Evolutionary conservation across 2,888 invertebrate genomes (phyloP).

Genomic region (Drosophila affinis): DNA sequence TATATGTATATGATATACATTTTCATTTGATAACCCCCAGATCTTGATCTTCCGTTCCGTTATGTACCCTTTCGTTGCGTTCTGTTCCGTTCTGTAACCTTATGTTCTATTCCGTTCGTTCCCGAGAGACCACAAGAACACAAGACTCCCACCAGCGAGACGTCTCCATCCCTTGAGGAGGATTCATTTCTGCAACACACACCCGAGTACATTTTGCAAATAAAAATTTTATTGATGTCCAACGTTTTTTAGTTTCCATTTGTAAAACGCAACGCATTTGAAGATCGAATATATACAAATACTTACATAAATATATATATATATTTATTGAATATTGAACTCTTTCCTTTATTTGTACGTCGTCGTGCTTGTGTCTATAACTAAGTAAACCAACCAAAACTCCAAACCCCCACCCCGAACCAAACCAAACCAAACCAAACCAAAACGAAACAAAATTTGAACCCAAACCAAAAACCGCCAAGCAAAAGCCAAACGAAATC

Average conservation of each 20-base stretch:
- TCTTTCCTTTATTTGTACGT: constrained; percentile 70
- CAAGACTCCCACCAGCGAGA: constrained; percentile 7
- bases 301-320: constrained; percentile 49
- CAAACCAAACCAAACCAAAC: constrained; percentile 8
- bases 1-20: background rate
- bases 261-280: constrained; percentile 70
- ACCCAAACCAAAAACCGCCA: background rate
- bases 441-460: background rate
- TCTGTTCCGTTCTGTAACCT: background rate
- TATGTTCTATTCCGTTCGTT: background rate
- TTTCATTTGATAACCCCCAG: background rate
- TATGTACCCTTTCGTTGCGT: constrained; percentile 1
- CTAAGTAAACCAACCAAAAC: constrained; percentile 57
- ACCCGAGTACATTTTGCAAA: constrained; percentile 47
- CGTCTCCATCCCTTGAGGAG: background rate
- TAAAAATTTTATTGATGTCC: constrained; percentile 43
- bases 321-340: constrained; percentile 64
- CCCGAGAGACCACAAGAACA: constrained; percentile 8
- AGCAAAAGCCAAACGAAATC: constrained; percentile 31
- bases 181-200: background rate
- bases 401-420: constrained; percentile 26
- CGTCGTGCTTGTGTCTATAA: constrained; percentile 77
- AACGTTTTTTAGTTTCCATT: constrained; percentile 49
- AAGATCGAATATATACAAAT: constrained; percentile 62
- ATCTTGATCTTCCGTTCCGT: background rate